A percentile compares a stretch with the other conserved stretches of the same genome.
phyloP scores from a whole-genome alignment of 2,888 invertebrate species.

The Laspeyria flexula region DNA sequence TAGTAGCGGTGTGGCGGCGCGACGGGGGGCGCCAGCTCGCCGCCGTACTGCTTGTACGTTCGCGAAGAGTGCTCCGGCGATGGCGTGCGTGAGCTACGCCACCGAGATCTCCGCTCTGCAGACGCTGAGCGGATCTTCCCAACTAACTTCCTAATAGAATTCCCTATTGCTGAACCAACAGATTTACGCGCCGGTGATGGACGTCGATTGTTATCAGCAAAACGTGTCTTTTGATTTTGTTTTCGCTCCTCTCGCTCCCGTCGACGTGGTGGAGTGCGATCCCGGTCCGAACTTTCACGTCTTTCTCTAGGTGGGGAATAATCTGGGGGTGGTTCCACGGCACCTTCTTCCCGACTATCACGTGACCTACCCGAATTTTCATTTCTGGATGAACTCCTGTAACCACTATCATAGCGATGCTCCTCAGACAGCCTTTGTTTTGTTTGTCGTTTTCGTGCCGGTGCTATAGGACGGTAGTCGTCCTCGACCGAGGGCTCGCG shows the following conservation, averaged over 20 bases:
- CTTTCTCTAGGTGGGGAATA: slow-evolving; percentile 88
- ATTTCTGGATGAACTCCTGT: slow-evolving; percentile 85
- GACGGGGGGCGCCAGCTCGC: slow-evolving; percentile 77
- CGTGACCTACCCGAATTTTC: slow-evolving; percentile 81
- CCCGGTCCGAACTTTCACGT: slow-evolving; percentile 74
- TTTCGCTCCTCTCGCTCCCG: slow-evolving; percentile 84
- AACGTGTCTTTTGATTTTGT: slow-evolving; percentile 90
- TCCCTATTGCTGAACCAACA: slow-evolving; percentile 89
- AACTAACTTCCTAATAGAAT: slow-evolving; percentile 93
- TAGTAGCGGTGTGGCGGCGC: slow-evolving; percentile 92
- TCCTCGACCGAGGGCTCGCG: slow-evolving; percentile 83
- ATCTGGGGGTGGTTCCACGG: slow-evolving; percentile 89
- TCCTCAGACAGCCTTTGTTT: slow-evolving; percentile 84
- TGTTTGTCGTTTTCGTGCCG: slow-evolving; percentile 87
- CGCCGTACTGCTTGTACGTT: slow-evolving; percentile 82
- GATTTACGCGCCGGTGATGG: slow-evolving; percentile 80
- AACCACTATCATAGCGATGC: slow-evolving; percentile 85
- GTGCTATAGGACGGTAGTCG: slow-evolving; percentile 86
- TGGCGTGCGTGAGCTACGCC: slow-evolving; percentile 85
- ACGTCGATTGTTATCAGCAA: slow-evolving; percentile 81
- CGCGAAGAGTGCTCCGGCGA: slow-evolving; percentile 87
- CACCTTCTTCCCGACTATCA: slow-evolving; percentile 79
- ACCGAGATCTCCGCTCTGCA: slow-evolving; percentile 88
- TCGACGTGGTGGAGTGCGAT: slow-evolving; percentile 76
- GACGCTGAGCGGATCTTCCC: slow-evolving; percentile 92